Evolutionary conservation across 2,888 invertebrate species (phyloP).

Genomic region (Patella pellucida): DNA sequence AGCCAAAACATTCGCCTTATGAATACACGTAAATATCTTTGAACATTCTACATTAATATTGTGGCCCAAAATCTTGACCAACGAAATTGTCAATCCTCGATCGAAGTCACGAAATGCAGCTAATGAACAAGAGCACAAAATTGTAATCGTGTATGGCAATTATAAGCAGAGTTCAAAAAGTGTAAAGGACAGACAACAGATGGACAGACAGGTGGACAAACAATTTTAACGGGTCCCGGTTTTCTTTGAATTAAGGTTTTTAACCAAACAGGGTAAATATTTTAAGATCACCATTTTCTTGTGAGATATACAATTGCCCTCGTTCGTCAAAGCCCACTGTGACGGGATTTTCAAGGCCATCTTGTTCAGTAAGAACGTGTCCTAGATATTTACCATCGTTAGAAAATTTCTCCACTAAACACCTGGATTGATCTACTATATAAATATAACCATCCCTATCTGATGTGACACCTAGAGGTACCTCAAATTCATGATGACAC

Average conservation of each 20-base stretch:
- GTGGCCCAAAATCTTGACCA: no score
- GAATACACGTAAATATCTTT: no score
- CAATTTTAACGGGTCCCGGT: no score
- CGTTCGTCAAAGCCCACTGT: background rate
- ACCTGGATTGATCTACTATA: background rate
- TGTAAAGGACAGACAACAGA: no score
- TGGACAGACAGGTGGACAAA: no score
- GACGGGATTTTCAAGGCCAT: background rate
- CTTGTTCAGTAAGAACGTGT: background rate
- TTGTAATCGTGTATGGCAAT: no score
- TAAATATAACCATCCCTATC: background rate
- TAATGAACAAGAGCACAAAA: no score
- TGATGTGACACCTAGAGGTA: background rate
- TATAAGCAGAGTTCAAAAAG: no score
- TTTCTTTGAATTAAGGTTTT: background rate
- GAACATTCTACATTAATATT: no score
- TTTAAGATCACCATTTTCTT: constrained; percentile 6
- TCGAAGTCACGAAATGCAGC: no score
- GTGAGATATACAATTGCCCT: background rate
- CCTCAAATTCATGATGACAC: background rate
- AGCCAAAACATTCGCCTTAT: no score
- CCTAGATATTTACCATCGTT: background rate
- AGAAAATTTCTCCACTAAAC: background rate
- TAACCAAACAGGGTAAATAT: background rate
- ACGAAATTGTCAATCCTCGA: no score